Base-by-base conservation (phyloP, 2,113 vertebrate genomes). In the Pterocles gutturalis region DNA sequence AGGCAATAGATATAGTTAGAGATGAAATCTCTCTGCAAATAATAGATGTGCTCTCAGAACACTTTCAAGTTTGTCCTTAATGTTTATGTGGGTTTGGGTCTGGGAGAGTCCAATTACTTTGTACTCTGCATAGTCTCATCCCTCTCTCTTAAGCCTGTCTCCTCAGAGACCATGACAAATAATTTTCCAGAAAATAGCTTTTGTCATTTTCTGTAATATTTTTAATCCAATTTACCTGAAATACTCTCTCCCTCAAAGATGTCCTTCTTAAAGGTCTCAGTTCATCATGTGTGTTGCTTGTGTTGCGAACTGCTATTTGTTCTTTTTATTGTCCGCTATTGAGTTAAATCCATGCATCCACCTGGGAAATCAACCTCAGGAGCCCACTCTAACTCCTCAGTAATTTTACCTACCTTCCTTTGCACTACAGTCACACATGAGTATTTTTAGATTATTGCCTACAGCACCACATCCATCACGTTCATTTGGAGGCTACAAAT, bases 11-110 rank as follows among this genome's bases (percentile, higher is more conserved):
- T 36, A 36, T 34, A 66, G 6, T 24, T 31, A 38, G 7, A 46
- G 29, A 31, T 33, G 43, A 1, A 17, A 3, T 19, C 17, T 17
- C 15, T 58, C 34, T 38, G 41, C 26, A 67, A 60, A 34, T 19
- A 24, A n/a, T 0, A 0, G 25, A 31, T 20, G 25, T 22, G 31
- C 3, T 54, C 26, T 21, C 26, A n/a, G 11, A 66, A 6, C 5
- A 18, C 2, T 3, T 33, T 9, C 36, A 10, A 51, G 18, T 13
- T 78, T 67, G 72, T 67, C n/a, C 31, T 66, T 67, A 19, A 62
- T 0, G 1, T 73, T 67, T 29, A 31, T 34, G 17, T 33, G 15
- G 11, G 10, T 51, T 62, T 66, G 20, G 20, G 18, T 41, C 51
- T 57, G 57, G 36, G 26, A 57, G 24, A 9, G 11, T 41, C 19